Conservation (phyloP, 2,888 invertebrate genomes). For the Stenichneumon culpator region DNA sequence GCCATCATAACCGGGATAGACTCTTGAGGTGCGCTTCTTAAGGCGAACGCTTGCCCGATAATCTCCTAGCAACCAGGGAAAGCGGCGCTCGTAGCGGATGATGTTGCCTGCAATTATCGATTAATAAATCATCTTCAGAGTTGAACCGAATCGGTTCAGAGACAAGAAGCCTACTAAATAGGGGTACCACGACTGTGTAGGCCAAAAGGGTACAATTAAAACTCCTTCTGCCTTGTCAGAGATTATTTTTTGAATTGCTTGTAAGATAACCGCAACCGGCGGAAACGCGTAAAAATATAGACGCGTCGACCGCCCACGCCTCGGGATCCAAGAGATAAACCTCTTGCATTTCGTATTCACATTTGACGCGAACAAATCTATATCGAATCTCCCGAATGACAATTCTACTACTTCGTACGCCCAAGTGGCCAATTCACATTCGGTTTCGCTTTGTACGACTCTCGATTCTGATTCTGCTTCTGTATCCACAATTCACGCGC, state of each 20-base stretch:
- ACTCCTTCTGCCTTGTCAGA: no score
- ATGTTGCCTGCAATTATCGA: no score
- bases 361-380: slow-evolving; percentile 74
- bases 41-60: slow-evolving; percentile 28
- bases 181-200: no score
- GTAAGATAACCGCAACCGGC: slow-evolving; percentile 54
- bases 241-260: slow-evolving; percentile 56
- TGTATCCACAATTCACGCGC: slow-evolving; percentile 27
- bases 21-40: slow-evolving; percentile 66
- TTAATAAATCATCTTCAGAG: no score
- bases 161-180: no score
- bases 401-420: slow-evolving; percentile 57
- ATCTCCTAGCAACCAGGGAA: no score
- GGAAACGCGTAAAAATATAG: slow-evolving; percentile 74
- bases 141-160: no score
- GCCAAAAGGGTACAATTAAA: no score
- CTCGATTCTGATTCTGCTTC: neutral
- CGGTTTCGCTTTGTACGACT: slow-evolving; percentile 58
- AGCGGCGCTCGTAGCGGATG: no score
- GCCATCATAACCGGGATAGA: slow-evolving; percentile 66
- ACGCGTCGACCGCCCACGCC: slow-evolving; percentile 70
- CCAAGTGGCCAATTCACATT: slow-evolving; percentile 63
- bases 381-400: slow-evolving; percentile 70
- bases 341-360: slow-evolving; percentile 73
- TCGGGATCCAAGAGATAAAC: slow-evolving; percentile 75